Conservation (phyloP, 2,797 vertebrate genomes). For the Neostethus bicornis region DNA sequence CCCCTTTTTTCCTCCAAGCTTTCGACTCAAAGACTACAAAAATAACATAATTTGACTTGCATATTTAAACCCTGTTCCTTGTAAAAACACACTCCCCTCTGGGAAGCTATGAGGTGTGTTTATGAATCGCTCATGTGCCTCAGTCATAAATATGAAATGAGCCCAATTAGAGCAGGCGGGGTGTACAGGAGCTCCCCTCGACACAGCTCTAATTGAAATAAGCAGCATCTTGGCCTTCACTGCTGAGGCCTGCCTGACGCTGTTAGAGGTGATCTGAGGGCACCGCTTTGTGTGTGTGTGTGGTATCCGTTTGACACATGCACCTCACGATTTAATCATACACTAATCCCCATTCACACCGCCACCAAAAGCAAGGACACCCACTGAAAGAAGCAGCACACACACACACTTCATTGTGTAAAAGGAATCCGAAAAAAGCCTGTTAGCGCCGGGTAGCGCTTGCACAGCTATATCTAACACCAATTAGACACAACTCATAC, state of each 20-base stretch:
- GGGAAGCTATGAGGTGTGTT: constrained; percentile 11
- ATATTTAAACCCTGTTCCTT: neutral
- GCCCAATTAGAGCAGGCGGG: constrained; percentile 26
- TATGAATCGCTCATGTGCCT: constrained; percentile 33
- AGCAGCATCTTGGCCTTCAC: constrained; percentile 53
- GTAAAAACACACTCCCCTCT: neutral
- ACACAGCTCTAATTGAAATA: constrained; percentile 62
- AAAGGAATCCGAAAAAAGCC: neutral
- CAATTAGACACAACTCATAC: neutral
- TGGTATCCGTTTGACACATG: constrained; percentile 14
- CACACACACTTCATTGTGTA: neutral
- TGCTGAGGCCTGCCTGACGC: constrained; percentile 48
- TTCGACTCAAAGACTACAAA: constrained; percentile 4
- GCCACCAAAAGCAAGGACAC: constrained; percentile 21
- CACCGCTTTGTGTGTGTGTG: constrained; percentile 23
- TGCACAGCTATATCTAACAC: constrained; percentile 5
- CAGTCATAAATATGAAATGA: constrained; percentile 64
- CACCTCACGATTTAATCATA: constrained; percentile 39
- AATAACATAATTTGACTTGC: neutral
- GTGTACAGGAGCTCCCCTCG: constrained; percentile 34
- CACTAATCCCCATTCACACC: constrained; percentile 40
- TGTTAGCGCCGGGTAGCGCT: neutral
- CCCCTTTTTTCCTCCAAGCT: neutral
- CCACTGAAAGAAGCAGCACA: constrained; percentile 12
- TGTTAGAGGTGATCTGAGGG: constrained; percentile 55